Base-by-base conservation (phyloP, 2,797 vertebrate species). In the Sebastes diploproa region DNA sequence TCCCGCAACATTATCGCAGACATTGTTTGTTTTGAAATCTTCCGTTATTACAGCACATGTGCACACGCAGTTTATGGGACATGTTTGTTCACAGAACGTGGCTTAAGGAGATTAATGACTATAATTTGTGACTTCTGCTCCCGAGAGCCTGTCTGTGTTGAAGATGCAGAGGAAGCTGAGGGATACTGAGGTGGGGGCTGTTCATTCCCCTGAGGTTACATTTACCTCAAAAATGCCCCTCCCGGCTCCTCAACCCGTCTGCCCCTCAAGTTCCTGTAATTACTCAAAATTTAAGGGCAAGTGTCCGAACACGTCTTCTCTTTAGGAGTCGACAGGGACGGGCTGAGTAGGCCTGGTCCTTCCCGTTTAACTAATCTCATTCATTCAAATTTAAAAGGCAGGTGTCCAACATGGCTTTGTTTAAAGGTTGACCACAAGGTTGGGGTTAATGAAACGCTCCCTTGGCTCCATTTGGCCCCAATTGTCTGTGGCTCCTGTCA, bases 21-120 rank as follows among this genome's bases (percentile, higher is more conserved):
- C 70, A 75, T 56, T 77, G 81, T 91, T 86, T 83, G 71, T 88
- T 85, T 89, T 75, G 60, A 32, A 83, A 81, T 78, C 58, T 71
- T 77, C 32, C 22, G 46, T 78, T 80, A 83, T 82, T 82, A 62
- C 68, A 62, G 75, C 72, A 78, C 78, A 86, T 63, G 88, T 25
- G 77, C 55, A 73, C 69, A 76, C 2, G 16, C 55, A 75, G 81
- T 67, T 89, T 86, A 82, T 61, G 25, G 79, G 85, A 90, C 83
- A 82, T 90, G 62, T 88, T 89, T 91, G 81, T 85, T 84, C 77
- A 80, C 73, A 79, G 64, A 87, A 83, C 6, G 25, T 82, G 73
- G 75, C 72, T 83, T 81, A 73, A 82, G 82, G 67, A 90, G 85
- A 91, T 93, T 93, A 92, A 91, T 89, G 78, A 87, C 78, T 87